Evolutionary conservation across 2,888 invertebrate genomes (phyloP), one percentile per base, ranked within the genome.

Genomic region (Selenia dentaria): DNA sequence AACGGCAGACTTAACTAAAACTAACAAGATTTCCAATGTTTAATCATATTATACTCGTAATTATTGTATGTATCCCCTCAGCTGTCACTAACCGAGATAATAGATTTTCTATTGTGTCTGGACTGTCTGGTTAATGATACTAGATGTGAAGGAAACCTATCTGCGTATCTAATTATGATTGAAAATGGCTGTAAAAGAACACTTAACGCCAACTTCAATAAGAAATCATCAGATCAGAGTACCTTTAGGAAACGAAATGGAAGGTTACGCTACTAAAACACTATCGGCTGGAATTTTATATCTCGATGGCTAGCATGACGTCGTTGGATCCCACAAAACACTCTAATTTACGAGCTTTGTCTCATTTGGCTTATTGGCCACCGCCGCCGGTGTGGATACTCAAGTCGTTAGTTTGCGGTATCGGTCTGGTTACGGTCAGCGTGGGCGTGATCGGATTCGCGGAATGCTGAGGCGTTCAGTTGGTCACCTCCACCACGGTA

Each of bases 381-480:
- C 49, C 57, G 58, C 52, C 36, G 54, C 51, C 18, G 18, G 18
- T 5, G 18, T 5, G 5, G 22, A 22, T 6, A 22, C 22, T 22
- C 22, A 8, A 22, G 42, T 55, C 54, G 39, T 54, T 52, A 51
- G 50, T 57, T 61, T 60, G 63, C 54, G 66, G 64, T 57, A 54
- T 54, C 52, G 53, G 42, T 62, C 54, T 60, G 56, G 67, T 57
- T 43, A 53, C 40, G 44, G 59, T 43, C 32, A 31, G 67, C 64
- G 68, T 69, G 67, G 68, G 68, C 56, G 68, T 53, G 61, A 62
- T 59, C 59, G 61, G 62, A 64, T 69, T 71, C 63, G 53, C 50
- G 74, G 74, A 74, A 78, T 76, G 70, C 57, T 37, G 37, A 33
- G 47, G 32, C 41, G 59, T 57, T 57, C 33, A 43, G 50, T 45